These are phyloP conservation scores for Pachydiplax longipennis DNA, from an alignment of 2,888 invertebrate species.

Conservation along the genomic window DNA sequence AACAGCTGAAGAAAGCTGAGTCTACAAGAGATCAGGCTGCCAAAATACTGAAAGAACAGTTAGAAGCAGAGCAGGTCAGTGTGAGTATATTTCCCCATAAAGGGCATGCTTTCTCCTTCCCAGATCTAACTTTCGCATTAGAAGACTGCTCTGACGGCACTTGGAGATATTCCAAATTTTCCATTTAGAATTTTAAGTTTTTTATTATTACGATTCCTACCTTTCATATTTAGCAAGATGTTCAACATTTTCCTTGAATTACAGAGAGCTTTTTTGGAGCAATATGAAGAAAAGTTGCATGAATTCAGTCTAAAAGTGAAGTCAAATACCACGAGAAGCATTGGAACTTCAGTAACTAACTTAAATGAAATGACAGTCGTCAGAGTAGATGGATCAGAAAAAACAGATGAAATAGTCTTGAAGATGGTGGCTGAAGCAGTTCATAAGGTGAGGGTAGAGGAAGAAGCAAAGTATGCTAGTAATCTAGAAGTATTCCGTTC, in stretches of 20 bases:
- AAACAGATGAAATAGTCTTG: neutral
- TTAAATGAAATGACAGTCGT: neutral
- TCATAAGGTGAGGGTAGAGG: neutral
- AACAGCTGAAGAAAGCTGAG: conserved; percentile 15
- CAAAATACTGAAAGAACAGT: conserved; percentile 35
- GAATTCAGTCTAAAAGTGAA: conserved; percentile 19
- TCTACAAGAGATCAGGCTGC: conserved; percentile 4
- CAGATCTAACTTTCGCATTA: too few relatives aligned
- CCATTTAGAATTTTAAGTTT: too few relatives aligned
- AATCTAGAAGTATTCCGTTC: conserved; percentile 2
- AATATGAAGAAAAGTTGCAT: conserved; percentile 35
- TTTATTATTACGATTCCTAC: neutral
- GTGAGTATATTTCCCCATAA: neutral
- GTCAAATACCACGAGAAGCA: neutral
- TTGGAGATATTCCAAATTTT: too few relatives aligned
- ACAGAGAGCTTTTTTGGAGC: neutral
- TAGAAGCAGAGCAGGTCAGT: conserved; percentile 35
- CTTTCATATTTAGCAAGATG: neutral
- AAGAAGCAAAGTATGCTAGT: neutral
- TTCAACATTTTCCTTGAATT: neutral
- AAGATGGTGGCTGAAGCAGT: neutral
- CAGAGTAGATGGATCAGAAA: neutral
- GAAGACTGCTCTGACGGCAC: too few relatives aligned
- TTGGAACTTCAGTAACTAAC: neutral
- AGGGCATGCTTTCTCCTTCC: neutral